Percentiles rank a stretch among this genome's conserved stretches.
These are phyloP conservation scores for Argynnis bischoffii DNA, from an alignment of 2,888 invertebrate genomes.

Conservation along the genomic window DNA sequence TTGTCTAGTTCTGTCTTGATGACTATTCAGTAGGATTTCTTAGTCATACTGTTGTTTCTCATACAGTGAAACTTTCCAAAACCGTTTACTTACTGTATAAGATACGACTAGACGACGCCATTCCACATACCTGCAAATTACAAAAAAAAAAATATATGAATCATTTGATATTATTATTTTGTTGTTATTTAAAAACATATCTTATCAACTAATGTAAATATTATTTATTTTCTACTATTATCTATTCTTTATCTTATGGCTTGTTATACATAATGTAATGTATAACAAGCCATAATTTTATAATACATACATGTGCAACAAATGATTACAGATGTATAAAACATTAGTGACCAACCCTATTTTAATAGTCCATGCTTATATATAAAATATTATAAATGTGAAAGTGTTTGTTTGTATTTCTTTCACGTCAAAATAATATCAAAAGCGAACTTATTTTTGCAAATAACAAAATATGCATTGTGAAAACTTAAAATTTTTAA, in stretches of 20 bases:
- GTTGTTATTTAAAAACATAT: conserved; percentile 19
- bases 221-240: conserved; percentile 13
- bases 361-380: background rate
- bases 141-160: conserved; percentile 48
- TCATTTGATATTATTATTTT: conserved; percentile 27
- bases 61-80: background rate
- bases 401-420: too few relatives aligned
- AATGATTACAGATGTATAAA: conserved; percentile 1
- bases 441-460: too few relatives aligned
- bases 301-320: conserved; percentile 1
- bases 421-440: too few relatives aligned
- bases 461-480: too few relatives aligned
- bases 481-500: too few relatives aligned
- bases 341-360: conserved; percentile 3
- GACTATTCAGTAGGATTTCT: too few relatives aligned
- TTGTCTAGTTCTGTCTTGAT: too few relatives aligned
- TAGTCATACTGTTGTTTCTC: too few relatives aligned
- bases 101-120: conserved; percentile 34
- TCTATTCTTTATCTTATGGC: conserved; percentile 8
- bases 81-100: conserved; percentile 26
- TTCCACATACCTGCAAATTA: conserved; percentile 52
- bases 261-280: too few relatives aligned
- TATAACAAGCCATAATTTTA: too few relatives aligned
- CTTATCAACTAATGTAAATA: conserved; percentile 18
- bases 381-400: too few relatives aligned